Percentiles rank a stretch among this genome's conserved stretches.
Evolutionary conservation across 2,888 invertebrate species (phyloP).

Genomic region (Nineta flava): DNA sequence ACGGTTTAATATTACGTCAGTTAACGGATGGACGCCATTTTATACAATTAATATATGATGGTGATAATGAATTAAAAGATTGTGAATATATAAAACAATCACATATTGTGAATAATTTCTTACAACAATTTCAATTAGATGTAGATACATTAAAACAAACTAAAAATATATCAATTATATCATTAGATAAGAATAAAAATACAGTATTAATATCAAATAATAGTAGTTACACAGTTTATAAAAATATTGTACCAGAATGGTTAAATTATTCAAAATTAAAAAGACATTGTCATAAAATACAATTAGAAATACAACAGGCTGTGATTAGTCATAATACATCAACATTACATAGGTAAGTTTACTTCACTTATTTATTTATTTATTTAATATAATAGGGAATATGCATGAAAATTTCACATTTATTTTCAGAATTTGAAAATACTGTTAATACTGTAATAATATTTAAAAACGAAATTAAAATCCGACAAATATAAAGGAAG

Average conservation of each 20-base stretch:
- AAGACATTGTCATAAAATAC: conserved; percentile 33
- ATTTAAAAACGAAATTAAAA: no score
- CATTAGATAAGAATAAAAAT: conserved; percentile 34
- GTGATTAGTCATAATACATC: not conserved
- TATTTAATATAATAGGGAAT: no score
- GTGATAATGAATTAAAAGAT: conserved; percentile 41
- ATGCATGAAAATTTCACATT: no score
- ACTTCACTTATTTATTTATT: not conserved
- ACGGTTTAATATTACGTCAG: conserved; percentile 44
- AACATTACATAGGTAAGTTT: not conserved
- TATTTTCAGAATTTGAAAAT: no score
- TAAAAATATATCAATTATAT: conserved; percentile 37
- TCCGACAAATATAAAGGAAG: no score
- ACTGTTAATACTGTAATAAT: no score
- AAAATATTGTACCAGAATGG: conserved; percentile 25
- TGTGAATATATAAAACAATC: conserved; percentile 47
- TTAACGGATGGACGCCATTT: conserved; percentile 50
- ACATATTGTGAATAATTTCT: conserved; percentile 36
- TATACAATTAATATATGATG: conserved; percentile 50
- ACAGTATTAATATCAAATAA: conserved; percentile 31
- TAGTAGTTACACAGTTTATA: not conserved
- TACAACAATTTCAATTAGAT: conserved; percentile 40
- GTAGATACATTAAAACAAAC: conserved; percentile 22
- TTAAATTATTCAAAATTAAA: conserved; percentile 41
- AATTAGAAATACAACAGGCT: conserved; percentile 16